These are phyloP conservation scores for Pelmatolapia mariae DNA, from an alignment of 2,113 vertebrate species.

Conservation along the genomic window DNA sequence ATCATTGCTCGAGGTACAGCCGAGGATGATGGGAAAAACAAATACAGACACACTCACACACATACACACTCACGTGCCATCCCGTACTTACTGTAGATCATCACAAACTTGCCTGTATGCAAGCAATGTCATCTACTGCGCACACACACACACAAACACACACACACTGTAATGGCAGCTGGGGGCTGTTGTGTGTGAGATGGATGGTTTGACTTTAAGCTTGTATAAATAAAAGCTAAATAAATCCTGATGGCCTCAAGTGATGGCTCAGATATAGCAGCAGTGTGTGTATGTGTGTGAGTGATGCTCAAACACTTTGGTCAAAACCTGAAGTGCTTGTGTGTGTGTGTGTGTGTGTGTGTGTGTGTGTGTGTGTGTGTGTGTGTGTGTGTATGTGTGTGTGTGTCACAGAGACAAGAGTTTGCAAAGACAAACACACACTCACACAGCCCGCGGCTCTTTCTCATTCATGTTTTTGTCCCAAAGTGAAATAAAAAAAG, in stretches of 20 bases:
- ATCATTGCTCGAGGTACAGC: conserved; percentile 39
- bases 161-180: conserved; percentile 55
- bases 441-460: conserved; percentile 3
- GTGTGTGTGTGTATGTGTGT: neutral
- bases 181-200: conserved; percentile 50
- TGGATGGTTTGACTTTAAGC: conserved; percentile 67
- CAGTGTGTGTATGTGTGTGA: conserved; percentile 18
- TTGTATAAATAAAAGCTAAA: conserved; percentile 69
- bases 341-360: conserved; percentile 2
- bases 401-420: neutral
- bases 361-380: neutral
- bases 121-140: conserved; percentile 27
- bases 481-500: conserved; percentile 44
- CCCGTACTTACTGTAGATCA: conserved; percentile 44
- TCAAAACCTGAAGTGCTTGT: neutral
- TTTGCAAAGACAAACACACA: conserved; percentile 4
- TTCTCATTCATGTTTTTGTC: conserved; percentile 50
- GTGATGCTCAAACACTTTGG: conserved; percentile 16
- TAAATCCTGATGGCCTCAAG: conserved; percentile 61
- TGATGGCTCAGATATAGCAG: conserved; percentile 27
- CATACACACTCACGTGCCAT: neutral
- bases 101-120: conserved; percentile 48
- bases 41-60: neutral
- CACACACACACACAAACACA: conserved; percentile 14
- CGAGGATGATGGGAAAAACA: conserved; percentile 38